Percentiles rank a stretch among this genome's conserved stretches.
Conservation (phyloP, 2,888 invertebrate genomes). For the Spisula subtruncata region DNA sequence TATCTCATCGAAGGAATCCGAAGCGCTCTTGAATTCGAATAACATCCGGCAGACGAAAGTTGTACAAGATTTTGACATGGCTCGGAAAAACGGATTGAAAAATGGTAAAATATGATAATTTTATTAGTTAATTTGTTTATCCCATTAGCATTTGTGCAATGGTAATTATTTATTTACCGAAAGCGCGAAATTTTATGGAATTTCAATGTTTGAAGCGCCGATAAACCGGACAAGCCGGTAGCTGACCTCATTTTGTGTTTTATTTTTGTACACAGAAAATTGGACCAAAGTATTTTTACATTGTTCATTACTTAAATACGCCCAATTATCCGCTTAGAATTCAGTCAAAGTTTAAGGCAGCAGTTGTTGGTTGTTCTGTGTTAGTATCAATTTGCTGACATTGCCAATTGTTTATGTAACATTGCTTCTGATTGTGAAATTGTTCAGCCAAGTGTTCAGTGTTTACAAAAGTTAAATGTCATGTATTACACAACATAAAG, state of each 20-base stretch:
- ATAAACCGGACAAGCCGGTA: neutral
- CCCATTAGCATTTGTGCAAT: neutral
- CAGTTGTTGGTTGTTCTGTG: too few species aligned
- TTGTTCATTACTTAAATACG: too few species aligned
- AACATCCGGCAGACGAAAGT: constrained; percentile 63
- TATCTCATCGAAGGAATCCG: constrained; percentile 15
- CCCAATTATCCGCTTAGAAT: too few species aligned
- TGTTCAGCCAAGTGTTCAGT: too few species aligned
- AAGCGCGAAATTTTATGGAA: neutral
- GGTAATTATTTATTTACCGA: neutral
- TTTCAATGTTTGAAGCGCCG: neutral
- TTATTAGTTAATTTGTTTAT: neutral
- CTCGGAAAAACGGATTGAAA: constrained; percentile 79
- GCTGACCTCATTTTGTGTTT: constrained; percentile 9
- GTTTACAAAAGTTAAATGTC: too few species aligned
- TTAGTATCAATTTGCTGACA: too few species aligned
- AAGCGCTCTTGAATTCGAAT: neutral
- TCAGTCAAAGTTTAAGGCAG: too few species aligned
- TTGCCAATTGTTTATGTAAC: too few species aligned
- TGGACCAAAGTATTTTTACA: constrained; percentile 10
- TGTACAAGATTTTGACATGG: constrained; percentile 69
- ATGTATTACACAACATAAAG: too few species aligned
- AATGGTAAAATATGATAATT: constrained; percentile 72
- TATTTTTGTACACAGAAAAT: neutral
- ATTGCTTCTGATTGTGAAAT: too few species aligned